A percentile compares a stretch with the other conserved stretches of the same genome.
Evolutionary conservation across 2,113 vertebrate species (phyloP).

Genomic region (Eurystomus gularis): DNA sequence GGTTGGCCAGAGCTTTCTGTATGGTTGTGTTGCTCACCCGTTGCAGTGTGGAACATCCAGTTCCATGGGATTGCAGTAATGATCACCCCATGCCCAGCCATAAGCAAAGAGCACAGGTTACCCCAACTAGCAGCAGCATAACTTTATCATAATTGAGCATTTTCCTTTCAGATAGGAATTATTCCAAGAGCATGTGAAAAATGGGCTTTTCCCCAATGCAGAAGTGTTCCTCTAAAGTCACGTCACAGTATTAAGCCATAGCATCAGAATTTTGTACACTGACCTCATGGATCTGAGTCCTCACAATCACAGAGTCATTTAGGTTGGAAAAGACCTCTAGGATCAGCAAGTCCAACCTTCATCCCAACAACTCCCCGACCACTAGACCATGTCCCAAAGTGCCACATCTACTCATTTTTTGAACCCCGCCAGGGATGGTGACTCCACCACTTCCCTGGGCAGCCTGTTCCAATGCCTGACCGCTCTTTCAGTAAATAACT

Average conservation of each 20-base stretch:
- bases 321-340: too few species aligned
- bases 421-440: too few species aligned
- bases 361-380: too few species aligned
- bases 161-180: neutral
- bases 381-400: too few species aligned
- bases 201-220: fast-evolving
- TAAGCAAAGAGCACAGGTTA: neutral
- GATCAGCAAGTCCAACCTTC: too few species aligned
- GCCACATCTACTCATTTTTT: too few species aligned
- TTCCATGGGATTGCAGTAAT: neutral
- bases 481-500: too few species aligned
- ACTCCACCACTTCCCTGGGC: too few species aligned
- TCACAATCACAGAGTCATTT: neutral
- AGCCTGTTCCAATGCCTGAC: too few species aligned
- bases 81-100: neutral
- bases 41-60: fast-evolving
- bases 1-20: neutral
- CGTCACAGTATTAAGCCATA: neutral
- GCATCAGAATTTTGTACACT: neutral
- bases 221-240: neutral
- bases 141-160: neutral
- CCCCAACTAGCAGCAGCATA: neutral
- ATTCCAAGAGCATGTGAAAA: neutral
- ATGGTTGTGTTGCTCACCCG: neutral
- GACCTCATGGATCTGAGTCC: neutral